phyloP scores from a whole-genome alignment of 2,888 invertebrate genomes.

The Eurois occulta region DNA sequence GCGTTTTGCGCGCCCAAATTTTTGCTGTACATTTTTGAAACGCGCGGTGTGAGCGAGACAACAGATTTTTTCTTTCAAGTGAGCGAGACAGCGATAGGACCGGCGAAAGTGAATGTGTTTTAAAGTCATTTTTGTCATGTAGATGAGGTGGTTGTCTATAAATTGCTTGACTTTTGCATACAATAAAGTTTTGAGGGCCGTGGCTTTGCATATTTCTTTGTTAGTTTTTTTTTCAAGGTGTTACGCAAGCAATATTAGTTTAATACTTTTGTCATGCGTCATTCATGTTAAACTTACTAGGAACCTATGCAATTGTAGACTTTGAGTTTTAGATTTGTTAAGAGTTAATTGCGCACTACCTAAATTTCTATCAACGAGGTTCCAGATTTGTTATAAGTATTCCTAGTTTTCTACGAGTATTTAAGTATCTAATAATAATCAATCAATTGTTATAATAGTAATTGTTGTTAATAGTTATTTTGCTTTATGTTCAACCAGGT shows the following conservation, averaged over 20 bases:
- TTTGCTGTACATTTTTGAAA: constrained; percentile 80
- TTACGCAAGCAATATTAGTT: constrained; percentile 21
- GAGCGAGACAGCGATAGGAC: constrained; percentile 50
- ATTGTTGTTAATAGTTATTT: too few species aligned
- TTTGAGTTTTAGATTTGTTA: neutral
- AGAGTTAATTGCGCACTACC: neutral
- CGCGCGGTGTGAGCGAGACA: constrained; percentile 66
- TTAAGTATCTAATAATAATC: too few species aligned
- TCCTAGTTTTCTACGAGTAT: too few species aligned
- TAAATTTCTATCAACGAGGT: neutral
- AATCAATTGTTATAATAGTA: neutral
- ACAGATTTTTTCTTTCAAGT: constrained; percentile 57
- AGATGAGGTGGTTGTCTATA: constrained; percentile 47
- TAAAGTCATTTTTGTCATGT: constrained; percentile 52
- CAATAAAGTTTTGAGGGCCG: constrained; percentile 43
- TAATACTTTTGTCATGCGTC: constrained; percentile 45
- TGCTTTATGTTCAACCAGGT: too few species aligned
- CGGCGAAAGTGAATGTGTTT: constrained; percentile 46
- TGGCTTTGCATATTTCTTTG: constrained; percentile 43
- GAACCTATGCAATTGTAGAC: constrained; percentile 7
- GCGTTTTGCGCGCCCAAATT: constrained; percentile 83
- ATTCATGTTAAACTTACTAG: constrained; percentile 16
- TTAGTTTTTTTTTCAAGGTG: constrained; percentile 24
- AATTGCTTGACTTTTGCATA: constrained; percentile 50
- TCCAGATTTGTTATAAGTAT: neutral